Evolutionary conservation across 2,113 vertebrate species (phyloP), one percentile per base, ranked within the genome.

Genomic region (Pagrus major): DNA sequence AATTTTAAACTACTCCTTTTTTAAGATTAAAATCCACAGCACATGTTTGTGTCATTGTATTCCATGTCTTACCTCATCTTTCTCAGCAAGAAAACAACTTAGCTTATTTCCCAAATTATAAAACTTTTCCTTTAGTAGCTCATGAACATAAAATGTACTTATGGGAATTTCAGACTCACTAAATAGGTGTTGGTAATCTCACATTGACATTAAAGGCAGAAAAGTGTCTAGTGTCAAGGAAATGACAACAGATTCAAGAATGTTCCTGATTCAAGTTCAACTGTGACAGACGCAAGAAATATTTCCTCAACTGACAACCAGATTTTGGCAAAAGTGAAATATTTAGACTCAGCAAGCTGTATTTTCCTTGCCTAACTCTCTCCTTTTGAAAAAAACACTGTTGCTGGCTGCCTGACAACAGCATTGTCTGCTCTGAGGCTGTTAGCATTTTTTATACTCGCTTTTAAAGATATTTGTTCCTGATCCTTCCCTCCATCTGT

Each of bases 371-470:
- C 16, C 41, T 54, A 6, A 9, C 5, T 64, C 12, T 37, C 52
- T 31, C 16, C 31, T 42, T 51, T 68, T 25, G 60, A 39, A 47
- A 35, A 68, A 39, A 47, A 35, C 14, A 1, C 25, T 29, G 29
- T 27, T 41, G 25, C 51, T 44, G 35, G 52, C 60, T 52, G 9
- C 49, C 39, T 72, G 74, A 60, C 54, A 83, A 16, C 55, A 78
- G 47, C 39, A 25, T 12, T 7, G 8, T 71, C 58, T 49, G 56
- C 54, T 59, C 35, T 6, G 14, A 4, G 10, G 35, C 35, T 29
- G 47, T 75, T 55, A 31, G 41, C 37, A 54, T 67, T 72, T 41
- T 52, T n/a, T 71, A 39, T 39, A 0, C 52, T 46, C 67, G 68
- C 64, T 47, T 49, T 73, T 42, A 55, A 27, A 76, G 61, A 56